Base-by-base conservation (phyloP, 1,140 invertebrate genomes). In the Laupala kohalensis region DNA sequence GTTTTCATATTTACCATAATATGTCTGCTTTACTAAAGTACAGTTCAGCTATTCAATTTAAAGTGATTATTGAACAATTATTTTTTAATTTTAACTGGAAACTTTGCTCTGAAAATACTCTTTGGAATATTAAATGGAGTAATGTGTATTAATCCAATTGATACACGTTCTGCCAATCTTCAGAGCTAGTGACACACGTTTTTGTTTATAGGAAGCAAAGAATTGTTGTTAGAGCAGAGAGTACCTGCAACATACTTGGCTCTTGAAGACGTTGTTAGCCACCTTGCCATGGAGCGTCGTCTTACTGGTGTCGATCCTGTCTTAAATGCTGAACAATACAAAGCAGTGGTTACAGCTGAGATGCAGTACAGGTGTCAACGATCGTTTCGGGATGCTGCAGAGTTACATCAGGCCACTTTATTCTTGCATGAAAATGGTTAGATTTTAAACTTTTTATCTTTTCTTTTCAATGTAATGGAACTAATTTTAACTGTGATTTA, bases 391-490 rank as follows among this genome's bases (percentile, higher is more conserved):
- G 95, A 98, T 83, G 85, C 87, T 5, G 88, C 92, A 0, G 96
- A 99, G 80, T 79, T 99, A 37, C 92, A 97, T 76, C 95, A 98
- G 80, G 96, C 96, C 0, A 97, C 96, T 0, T 86, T 94, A 73
- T 99, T 99, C 82, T 86, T 99, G 2, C 97, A 99, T 81, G 97
- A 99, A 77, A 99, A 98, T 82, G 97, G 95, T 86, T 82, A 78
- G 68, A 76, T 25, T 24, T 9, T 53, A 19, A 2, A 9, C 37
- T 13, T 53, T 53, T 53, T 53, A n/a, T n/a, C n/a, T n/a, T n/a
- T n/a, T n/a, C n/a, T n/a, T n/a, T n/a, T n/a, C n/a, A n/a, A n/a
- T n/a, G n/a, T n/a, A n/a, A n/a, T n/a, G n/a, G n/a, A n/a, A n/a
- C n/a, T n/a, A n/a, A n/a, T n/a, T n/a, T n/a, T n/a, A n/a, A n/a